These are phyloP conservation scores for Struthio camelus DNA, from an alignment of 2,113 vertebrate genomes.

Conservation along the genomic window DNA sequence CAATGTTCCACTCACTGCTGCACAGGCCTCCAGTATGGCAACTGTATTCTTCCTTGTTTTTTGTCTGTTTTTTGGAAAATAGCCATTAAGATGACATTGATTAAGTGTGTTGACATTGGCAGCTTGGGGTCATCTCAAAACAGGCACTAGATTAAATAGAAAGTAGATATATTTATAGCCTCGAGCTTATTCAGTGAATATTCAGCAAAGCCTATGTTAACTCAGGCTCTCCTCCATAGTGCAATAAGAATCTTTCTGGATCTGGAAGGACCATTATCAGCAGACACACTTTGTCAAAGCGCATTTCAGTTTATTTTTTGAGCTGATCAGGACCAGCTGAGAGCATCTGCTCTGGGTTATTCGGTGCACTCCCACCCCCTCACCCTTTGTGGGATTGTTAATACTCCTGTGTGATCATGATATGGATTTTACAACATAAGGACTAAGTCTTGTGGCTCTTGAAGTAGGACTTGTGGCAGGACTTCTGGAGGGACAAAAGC, in stretches of 20 bases:
- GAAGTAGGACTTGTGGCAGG: neutral
- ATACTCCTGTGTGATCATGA: neutral
- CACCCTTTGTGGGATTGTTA: neutral
- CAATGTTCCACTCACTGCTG: fast-evolving
- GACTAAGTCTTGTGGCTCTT: neutral
- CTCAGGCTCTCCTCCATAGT: neutral
- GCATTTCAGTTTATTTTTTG: neutral
- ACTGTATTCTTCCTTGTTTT: neutral
- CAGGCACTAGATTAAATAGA: neutral
- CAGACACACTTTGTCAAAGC: neutral
- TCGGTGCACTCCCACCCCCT: neutral
- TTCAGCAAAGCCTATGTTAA: neutral
- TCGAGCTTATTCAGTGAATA: neutral
- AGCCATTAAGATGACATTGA: fast-evolving
- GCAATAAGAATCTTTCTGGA: neutral
- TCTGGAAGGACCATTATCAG: neutral
- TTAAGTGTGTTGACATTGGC: neutral
- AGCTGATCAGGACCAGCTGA: neutral
- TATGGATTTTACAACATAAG: neutral
- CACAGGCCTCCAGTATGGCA: neutral
- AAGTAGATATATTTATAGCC: neutral
- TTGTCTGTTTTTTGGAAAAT: neutral
- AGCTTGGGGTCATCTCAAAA: neutral
- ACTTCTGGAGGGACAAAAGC: neutral
- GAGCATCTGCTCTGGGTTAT: neutral